phyloP scores from a whole-genome alignment of 1,140 invertebrate species.

The Plutomurus gul region DNA sequence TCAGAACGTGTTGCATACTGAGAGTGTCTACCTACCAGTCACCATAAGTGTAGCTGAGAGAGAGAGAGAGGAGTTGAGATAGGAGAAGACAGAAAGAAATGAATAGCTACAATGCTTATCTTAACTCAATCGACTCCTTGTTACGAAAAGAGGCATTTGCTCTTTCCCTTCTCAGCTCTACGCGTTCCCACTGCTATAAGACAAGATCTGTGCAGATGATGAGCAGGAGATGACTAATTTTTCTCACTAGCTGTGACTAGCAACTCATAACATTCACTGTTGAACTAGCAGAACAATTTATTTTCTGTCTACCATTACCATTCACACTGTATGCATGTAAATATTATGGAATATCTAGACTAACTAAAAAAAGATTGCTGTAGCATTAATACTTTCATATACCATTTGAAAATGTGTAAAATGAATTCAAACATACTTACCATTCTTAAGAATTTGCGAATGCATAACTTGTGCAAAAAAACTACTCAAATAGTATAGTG shows the following conservation, averaged over 20 bases:
- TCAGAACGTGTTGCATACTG: too few relatives aligned
- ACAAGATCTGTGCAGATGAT: background rate
- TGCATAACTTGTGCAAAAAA: background rate
- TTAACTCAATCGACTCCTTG: slow-evolving; percentile 11
- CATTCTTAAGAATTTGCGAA: background rate
- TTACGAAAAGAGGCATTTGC: slow-evolving; percentile 11
- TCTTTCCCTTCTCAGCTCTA: background rate
- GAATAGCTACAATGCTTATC: slow-evolving; percentile 20
- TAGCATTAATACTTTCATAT: too few relatives aligned
- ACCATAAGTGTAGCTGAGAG: too few relatives aligned
- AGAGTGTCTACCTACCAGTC: too few relatives aligned
- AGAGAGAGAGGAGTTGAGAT: background rate
- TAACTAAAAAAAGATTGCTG: too few relatives aligned
- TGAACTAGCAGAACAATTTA: too few relatives aligned
- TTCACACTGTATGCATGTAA: too few relatives aligned
- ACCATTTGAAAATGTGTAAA: background rate
- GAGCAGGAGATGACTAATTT: slow-evolving; percentile 29
- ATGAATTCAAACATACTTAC: background rate
- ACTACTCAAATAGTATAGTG: too few relatives aligned
- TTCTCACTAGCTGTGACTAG: slow-evolving; percentile 5
- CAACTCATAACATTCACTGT: background rate
- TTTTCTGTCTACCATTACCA: too few relatives aligned
- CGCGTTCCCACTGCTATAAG: too few relatives aligned
- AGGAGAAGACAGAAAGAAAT: background rate
- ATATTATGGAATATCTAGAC: too few relatives aligned